Percentiles rank a stretch among this genome's conserved stretches.
Conservation (phyloP, 2,888 invertebrate genomes). For the Andrena flavipes region DNA sequence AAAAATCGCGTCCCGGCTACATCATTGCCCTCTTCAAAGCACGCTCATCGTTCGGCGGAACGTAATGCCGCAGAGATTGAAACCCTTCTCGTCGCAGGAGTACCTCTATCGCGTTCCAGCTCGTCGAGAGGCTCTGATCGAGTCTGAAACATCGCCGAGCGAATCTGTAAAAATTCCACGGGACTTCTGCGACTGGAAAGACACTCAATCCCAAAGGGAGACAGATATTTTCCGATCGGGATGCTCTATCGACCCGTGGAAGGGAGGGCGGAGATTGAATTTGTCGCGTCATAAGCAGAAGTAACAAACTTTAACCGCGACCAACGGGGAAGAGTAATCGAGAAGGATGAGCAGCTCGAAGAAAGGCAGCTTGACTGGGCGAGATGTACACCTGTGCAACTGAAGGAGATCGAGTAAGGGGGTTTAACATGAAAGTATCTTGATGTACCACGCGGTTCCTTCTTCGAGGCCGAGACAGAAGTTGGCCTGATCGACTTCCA, state of each 20-base stretch:
- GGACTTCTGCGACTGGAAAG: not conserved
- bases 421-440: slow-evolving; percentile 26
- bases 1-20: not conserved
- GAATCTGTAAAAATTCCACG: not conserved
- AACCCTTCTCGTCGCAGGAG: too few species aligned
- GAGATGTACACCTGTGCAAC: not conserved
- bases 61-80: too few species aligned
- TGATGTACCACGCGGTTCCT: slow-evolving; percentile 3
- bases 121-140: too few species aligned
- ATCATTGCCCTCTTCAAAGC: too few species aligned
- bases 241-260: slow-evolving; percentile 10
- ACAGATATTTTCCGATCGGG: slow-evolving; percentile 2
- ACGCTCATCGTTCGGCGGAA: too few species aligned
- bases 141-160: too few species aligned
- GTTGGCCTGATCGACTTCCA: slow-evolving; percentile 28
- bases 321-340: slow-evolving; percentile 72
- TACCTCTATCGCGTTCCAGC: too few species aligned
- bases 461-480: not conserved
- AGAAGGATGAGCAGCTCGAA: slow-evolving; percentile 17
- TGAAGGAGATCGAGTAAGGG: not conserved
- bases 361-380: slow-evolving; percentile 23
- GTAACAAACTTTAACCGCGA: slow-evolving; percentile 71
- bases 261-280: slow-evolving; percentile 62
- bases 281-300: slow-evolving; percentile 69
- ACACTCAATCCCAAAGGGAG: not conserved